Evolutionary conservation across 2,113 vertebrate species (phyloP).

Genomic region (Zingel zingel): DNA sequence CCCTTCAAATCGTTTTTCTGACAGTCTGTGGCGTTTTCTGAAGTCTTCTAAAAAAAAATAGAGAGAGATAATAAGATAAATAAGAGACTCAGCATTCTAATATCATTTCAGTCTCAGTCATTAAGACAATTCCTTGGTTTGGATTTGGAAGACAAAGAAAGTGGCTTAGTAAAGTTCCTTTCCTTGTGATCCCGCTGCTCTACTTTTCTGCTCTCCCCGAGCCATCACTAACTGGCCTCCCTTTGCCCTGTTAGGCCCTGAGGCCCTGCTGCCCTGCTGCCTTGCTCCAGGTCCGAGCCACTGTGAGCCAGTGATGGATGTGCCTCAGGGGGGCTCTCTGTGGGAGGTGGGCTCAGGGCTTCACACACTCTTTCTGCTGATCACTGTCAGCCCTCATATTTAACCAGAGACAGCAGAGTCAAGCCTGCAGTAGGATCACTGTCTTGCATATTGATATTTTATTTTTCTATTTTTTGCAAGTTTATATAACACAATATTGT

Average conservation of each 20-base stretch:
- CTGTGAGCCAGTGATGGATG: constrained; percentile 69
- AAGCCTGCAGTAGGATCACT: constrained; percentile 5
- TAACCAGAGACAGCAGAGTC: constrained; percentile 20
- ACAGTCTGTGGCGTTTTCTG: neutral
- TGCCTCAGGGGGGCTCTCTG: constrained; percentile 48
- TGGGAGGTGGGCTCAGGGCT: constrained; percentile 43
- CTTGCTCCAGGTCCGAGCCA: constrained; percentile 46
- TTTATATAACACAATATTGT: constrained; percentile 6
- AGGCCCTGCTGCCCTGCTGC: constrained; percentile 46
- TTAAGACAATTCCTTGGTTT: neutral
- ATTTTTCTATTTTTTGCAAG: neutral
- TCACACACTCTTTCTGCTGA: constrained; percentile 30
- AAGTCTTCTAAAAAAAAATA: constrained; percentile 3
- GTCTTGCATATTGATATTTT: neutral
- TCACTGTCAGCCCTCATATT: constrained; percentile 9
- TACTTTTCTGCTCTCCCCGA: constrained; percentile 8
- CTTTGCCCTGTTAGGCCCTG: constrained; percentile 46
- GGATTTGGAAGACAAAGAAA: neutral
- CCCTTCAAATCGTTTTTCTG: neutral
- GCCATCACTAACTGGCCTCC: constrained; percentile 41
- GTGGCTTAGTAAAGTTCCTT: constrained; percentile 4
- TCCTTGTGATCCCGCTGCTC: constrained; percentile 8
- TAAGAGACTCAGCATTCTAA: neutral
- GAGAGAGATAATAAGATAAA: too few species aligned
- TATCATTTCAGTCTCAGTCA: constrained; percentile 16